Conservation (phyloP, 2,797 vertebrate genomes). For the Australoheros facetus region DNA sequence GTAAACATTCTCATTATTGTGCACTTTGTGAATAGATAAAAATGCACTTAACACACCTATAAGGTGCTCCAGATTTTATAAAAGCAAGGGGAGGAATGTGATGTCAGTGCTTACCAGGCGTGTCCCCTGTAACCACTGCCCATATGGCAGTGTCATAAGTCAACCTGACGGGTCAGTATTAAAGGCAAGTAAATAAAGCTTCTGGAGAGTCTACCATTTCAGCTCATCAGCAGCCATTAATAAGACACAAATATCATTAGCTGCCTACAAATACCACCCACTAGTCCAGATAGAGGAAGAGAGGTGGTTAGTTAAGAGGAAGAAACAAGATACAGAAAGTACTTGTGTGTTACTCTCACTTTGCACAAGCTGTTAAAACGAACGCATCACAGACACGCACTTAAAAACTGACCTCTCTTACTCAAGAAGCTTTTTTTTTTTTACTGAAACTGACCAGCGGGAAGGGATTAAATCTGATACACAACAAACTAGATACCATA, state of each 20-base stretch:
- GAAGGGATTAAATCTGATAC: neutral
- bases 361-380: slow-evolving; percentile 51
- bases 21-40: neutral
- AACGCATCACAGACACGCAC: neutral
- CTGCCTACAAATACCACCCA: slow-evolving; percentile 47
- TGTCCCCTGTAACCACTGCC: slow-evolving; percentile 23
- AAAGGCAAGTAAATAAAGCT: slow-evolving; percentile 81
- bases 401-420: slow-evolving; percentile 13
- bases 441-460: neutral
- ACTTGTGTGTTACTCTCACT: slow-evolving; percentile 34
- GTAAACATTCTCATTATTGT: neutral
- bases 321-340: slow-evolving; percentile 46
- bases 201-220: slow-evolving; percentile 78
- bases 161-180: slow-evolving; percentile 71
- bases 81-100: slow-evolving; percentile 20
- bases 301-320: slow-evolving; percentile 4
- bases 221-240: slow-evolving; percentile 82
- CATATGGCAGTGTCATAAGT: slow-evolving; percentile 71
- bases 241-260: slow-evolving; percentile 79
- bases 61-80: slow-evolving; percentile 1
- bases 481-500: neutral
- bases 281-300: slow-evolving; percentile 20
- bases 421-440: neutral
- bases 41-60: neutral
- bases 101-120: slow-evolving; percentile 26